Percentiles rank a stretch among this genome's conserved stretches.
Conservation (phyloP, 2,113 vertebrate species). For the Brienomyrus longianalis region DNA sequence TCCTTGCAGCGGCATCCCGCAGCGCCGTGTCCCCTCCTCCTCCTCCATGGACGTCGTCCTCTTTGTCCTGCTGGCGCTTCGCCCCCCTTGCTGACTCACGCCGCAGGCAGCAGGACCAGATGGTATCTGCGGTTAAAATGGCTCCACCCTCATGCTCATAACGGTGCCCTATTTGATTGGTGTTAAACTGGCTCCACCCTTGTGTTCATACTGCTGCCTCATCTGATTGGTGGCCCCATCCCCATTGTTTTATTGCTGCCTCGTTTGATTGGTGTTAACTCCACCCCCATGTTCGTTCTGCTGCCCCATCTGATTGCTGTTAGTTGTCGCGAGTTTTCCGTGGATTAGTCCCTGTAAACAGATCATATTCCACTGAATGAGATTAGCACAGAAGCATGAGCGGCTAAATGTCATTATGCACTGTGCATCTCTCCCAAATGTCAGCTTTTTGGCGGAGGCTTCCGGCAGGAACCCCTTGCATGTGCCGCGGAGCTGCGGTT, state of each 20-base stretch:
- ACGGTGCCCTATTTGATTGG: not conserved
- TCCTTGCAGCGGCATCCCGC: not conserved
- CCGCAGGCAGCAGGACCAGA: not conserved
- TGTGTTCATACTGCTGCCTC: not conserved
- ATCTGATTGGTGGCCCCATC: not conserved
- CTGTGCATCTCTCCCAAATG: not conserved
- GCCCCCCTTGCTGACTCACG: conserved; percentile 3
- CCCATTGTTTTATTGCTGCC: not conserved
- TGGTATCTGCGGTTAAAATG: not conserved
- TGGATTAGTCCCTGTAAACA: not conserved
- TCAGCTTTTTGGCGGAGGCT: not conserved
- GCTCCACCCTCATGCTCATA: not conserved
- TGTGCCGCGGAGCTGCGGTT: not conserved
- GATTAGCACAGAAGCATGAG: not conserved
- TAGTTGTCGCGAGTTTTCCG: not conserved
- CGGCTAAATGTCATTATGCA: not conserved
- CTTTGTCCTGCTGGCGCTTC: not conserved
- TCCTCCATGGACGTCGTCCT: not conserved
- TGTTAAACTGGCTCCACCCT: not conserved
- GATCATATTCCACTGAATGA: not conserved
- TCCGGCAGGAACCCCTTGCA: not conserved
- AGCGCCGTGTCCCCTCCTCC: not conserved
- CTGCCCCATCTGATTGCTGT: not conserved
- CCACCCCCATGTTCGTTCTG: not conserved
- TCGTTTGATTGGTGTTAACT: not conserved